Conservation (phyloP, 2,888 invertebrate genomes). For the Pseudococcus viburni region DNA sequence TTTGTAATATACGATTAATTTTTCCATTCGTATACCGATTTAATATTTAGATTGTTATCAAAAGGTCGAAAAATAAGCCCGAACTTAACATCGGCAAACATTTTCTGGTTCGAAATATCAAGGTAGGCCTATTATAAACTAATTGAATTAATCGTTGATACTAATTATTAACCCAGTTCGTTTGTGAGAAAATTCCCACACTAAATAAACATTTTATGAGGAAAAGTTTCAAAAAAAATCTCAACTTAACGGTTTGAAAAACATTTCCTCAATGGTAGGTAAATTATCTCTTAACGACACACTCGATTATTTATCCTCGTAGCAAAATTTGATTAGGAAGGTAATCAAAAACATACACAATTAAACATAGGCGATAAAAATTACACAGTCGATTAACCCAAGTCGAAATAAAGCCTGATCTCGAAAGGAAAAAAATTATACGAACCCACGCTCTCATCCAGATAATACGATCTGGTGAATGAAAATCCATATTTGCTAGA, state of each 20-base stretch:
- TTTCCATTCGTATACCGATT: background rate
- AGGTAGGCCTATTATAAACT: background rate
- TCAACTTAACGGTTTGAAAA: background rate
- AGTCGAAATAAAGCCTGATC: background rate
- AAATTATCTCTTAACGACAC: background rate
- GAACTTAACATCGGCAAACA: background rate
- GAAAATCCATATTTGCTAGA: conserved; percentile 59
- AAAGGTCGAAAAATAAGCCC: background rate
- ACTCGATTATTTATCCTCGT: background rate
- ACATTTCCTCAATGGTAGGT: background rate
- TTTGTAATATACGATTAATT: conserved; percentile 6
- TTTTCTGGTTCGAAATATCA: background rate
- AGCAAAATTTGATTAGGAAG: background rate
- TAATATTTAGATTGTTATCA: background rate
- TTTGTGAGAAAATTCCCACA: background rate
- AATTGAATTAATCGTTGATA: background rate
- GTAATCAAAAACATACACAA: background rate
- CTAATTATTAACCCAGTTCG: background rate
- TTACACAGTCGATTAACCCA: background rate
- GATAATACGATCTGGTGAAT: conserved; percentile 59
- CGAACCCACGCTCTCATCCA: conserved; percentile 57
- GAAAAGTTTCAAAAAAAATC: too few relatives aligned
- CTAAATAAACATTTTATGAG: background rate
- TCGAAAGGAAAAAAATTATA: background rate
- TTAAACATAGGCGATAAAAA: background rate